Evolutionary conservation across 2,797 vertebrate species (phyloP).

Genomic region (Oreonectes daqikongensis): DNA sequence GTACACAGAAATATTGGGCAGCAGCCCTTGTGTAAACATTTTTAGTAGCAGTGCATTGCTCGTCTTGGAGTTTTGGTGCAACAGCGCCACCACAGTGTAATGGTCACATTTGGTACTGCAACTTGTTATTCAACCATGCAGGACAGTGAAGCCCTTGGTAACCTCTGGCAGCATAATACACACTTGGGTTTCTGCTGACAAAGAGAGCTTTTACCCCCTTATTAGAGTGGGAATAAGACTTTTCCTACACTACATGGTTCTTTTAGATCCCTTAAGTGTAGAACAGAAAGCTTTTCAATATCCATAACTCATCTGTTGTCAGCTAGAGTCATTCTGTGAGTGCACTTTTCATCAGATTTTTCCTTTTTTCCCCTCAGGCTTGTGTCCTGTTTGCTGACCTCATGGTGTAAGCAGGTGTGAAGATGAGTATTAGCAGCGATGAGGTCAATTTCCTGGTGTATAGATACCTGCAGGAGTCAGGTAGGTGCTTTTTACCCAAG

Average conservation of each 20-base stretch:
- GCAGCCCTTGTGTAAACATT: constrained; percentile 43
- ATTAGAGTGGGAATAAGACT: constrained; percentile 33
- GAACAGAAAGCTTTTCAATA: constrained; percentile 23
- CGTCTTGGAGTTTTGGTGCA: constrained; percentile 46
- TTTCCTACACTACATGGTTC: constrained; percentile 24
- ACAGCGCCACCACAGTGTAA: constrained; percentile 66
- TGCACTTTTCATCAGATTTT: not conserved
- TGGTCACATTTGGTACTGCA: constrained; percentile 60
- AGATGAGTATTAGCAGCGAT: constrained; percentile 99
- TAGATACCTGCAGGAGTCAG: constrained; percentile 99
- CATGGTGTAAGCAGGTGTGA: constrained; percentile 99
- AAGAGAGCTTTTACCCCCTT: constrained; percentile 49
- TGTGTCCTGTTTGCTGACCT: constrained; percentile 94
- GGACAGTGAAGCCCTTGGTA: constrained; percentile 52
- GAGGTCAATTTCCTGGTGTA: constrained; percentile 99
- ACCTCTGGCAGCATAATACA: constrained; percentile 59
- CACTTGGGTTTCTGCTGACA: constrained; percentile 47
- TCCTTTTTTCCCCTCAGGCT: constrained; percentile 67
- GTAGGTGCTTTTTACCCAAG: constrained; percentile 68
- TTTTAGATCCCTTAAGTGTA: constrained; percentile 18
- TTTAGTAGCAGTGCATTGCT: not conserved
- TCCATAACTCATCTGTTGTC: constrained; percentile 25
- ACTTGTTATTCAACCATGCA: constrained; percentile 62
- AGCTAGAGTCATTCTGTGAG: not conserved
- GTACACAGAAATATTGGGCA: constrained; percentile 41